A percentile compares a stretch with the other conserved stretches of the same genome.
Conservation (phyloP, 2,888 invertebrate genomes). For the Mythimna ferrago region DNA sequence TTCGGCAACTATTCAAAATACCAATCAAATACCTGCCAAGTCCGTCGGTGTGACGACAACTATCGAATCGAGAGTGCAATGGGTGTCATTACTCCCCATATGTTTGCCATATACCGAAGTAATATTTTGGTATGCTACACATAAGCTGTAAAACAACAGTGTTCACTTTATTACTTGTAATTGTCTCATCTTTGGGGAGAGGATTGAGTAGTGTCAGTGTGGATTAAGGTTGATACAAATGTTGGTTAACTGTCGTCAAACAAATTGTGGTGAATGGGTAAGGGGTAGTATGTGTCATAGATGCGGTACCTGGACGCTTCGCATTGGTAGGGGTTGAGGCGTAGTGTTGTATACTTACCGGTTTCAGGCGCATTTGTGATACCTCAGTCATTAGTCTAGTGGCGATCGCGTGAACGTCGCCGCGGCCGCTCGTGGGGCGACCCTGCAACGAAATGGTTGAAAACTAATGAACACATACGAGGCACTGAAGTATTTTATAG, state of each 20-base stretch:
- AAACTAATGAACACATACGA: not conserved
- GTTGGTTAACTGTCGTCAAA: slow-evolving; percentile 52
- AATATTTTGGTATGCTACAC: slow-evolving; percentile 88
- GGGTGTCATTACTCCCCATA: slow-evolving; percentile 84
- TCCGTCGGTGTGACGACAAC: slow-evolving; percentile 90
- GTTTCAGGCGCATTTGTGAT: slow-evolving; percentile 88
- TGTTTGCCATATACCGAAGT: slow-evolving; percentile 88
- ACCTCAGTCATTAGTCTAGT: slow-evolving; percentile 88
- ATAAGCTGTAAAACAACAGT: slow-evolving; percentile 89
- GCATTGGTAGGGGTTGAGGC: slow-evolving; percentile 49
- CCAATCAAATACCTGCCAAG: slow-evolving; percentile 90
- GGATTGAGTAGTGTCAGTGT: slow-evolving; percentile 66
- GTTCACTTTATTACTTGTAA: slow-evolving; percentile 88
- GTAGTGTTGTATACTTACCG: slow-evolving; percentile 83
- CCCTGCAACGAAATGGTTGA: slow-evolving; percentile 68
- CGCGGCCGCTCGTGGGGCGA: slow-evolving; percentile 85
- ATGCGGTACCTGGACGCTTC: slow-evolving; percentile 56
- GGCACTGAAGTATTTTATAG: not conserved
- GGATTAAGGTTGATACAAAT: slow-evolving; percentile 58
- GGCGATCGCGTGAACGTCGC: slow-evolving; percentile 87
- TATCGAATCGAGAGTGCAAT: slow-evolving; percentile 87
- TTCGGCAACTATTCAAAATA: slow-evolving; percentile 86
- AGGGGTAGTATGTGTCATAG: slow-evolving; percentile 53
- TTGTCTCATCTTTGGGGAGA: slow-evolving; percentile 73
- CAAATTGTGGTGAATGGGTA: slow-evolving; percentile 41